Conservation (phyloP, 2,888 invertebrate genomes). For the Melinaea menophilus region DNA sequence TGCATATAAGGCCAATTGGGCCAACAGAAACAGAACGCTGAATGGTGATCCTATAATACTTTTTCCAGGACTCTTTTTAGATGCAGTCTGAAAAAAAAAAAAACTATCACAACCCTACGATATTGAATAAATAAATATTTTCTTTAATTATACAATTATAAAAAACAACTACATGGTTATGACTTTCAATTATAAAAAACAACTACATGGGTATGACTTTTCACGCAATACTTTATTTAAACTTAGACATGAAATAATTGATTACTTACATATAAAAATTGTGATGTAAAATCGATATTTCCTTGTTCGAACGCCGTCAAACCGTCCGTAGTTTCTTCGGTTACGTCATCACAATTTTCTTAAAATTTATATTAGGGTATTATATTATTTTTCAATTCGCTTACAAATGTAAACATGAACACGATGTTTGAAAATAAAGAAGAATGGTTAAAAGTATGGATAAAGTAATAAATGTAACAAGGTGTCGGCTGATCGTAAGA, state of each 20-base stretch:
- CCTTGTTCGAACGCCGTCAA: slow-evolving; percentile 23
- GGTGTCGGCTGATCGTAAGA: too few species aligned
- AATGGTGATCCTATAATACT: slow-evolving; percentile 36
- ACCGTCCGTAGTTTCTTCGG: slow-evolving; percentile 1
- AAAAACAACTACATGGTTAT: too few species aligned
- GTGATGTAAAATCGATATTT: slow-evolving; percentile 27
- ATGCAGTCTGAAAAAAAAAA: slow-evolving; percentile 19
- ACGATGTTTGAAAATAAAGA: too few species aligned
- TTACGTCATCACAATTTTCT: not conserved
- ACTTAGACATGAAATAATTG: not conserved
- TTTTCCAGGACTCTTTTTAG: slow-evolving; percentile 22
- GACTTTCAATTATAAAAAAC: not conserved
- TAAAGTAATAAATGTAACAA: too few species aligned
- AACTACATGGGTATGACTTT: not conserved
- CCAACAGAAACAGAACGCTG: slow-evolving; percentile 33
- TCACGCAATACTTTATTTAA: not conserved
- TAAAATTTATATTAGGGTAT: not conserved
- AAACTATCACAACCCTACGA: too few species aligned
- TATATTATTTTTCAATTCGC: not conserved
- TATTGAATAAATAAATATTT: not conserved
- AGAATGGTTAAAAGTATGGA: too few species aligned
- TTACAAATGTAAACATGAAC: too few species aligned
- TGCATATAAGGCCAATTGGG: slow-evolving; percentile 31
- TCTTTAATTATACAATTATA: not conserved
- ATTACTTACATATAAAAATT: slow-evolving; percentile 30